These are phyloP conservation scores for Incurvaria masculella DNA, from an alignment of 2,888 invertebrate genomes.

Conservation along the genomic window DNA sequence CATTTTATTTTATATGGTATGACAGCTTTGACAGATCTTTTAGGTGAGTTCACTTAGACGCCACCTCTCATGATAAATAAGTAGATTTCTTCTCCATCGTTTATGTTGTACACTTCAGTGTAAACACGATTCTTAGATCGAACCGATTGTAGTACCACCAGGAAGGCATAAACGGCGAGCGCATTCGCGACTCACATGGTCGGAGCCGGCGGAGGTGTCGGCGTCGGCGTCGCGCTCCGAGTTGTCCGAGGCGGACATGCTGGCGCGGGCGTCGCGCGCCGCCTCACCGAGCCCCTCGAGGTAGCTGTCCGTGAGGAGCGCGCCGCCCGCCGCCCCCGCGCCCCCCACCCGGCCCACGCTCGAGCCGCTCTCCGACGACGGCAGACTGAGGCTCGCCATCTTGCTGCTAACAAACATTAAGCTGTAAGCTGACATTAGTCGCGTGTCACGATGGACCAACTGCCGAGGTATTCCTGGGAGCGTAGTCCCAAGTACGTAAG, in stretches of 20 bases:
- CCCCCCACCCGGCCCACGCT: neutral
- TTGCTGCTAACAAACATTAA: conserved; percentile 26
- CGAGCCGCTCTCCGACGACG: conserved; percentile 1
- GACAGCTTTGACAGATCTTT: no score
- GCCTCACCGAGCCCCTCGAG: conserved; percentile 31
- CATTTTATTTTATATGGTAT: no score
- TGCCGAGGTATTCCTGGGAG: neutral
- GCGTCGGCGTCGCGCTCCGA: neutral
- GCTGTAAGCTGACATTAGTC: neutral
- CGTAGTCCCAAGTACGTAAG: neutral
- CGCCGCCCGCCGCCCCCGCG: conserved; percentile 12
- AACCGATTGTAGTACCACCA: no score
- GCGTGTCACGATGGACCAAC: neutral
- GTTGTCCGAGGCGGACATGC: conserved; percentile 15
- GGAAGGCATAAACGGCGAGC: no score
- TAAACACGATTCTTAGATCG: no score
- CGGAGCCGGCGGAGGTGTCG: neutral
- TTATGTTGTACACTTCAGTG: no score
- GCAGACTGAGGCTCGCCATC: conserved; percentile 21
- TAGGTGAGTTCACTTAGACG: no score
- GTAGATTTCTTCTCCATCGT: no score
- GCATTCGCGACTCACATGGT: no score
- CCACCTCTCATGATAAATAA: no score
- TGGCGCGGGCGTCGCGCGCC: conserved; percentile 12
- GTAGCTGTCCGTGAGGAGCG: conserved; percentile 41